Evolutionary conservation across 2,888 invertebrate genomes (phyloP).

Genomic region (Leucophenga maculata): DNA sequence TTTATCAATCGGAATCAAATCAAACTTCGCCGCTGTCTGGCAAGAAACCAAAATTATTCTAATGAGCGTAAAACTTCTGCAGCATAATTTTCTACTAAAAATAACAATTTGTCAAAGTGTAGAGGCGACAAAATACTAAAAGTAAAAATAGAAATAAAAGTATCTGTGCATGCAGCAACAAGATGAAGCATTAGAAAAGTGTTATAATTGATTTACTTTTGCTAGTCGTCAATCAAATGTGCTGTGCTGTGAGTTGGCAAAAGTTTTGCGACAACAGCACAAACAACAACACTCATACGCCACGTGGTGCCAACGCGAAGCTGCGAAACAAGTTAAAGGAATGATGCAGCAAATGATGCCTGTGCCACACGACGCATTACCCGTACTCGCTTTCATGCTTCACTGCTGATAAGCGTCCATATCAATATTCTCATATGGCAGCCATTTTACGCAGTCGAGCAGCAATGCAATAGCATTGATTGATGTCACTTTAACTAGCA

Average conservation of each 20-base stretch:
- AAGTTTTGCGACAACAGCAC: conserved; percentile 24
- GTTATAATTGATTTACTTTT: conserved; percentile 62
- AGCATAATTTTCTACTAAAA: not conserved
- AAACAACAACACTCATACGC: conserved; percentile 58
- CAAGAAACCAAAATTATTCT: too few relatives aligned
- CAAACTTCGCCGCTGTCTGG: too few relatives aligned
- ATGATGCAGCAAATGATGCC: not conserved
- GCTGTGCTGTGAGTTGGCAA: conserved; percentile 34
- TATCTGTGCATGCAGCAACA: not conserved
- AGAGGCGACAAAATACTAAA: not conserved
- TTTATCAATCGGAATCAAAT: too few relatives aligned
- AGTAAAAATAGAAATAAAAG: not conserved
- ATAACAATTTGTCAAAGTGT: conserved; percentile 9
- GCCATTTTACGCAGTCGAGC: not conserved
- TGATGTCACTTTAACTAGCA: conserved; percentile 56
- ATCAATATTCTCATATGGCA: not conserved
- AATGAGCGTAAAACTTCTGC: not conserved
- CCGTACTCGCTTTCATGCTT: conserved; percentile 39
- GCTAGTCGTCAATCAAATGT: conserved; percentile 55
- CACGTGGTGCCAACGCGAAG: conserved; percentile 51
- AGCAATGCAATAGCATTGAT: conserved; percentile 45
- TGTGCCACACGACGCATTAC: not conserved
- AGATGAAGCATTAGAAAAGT: not conserved
- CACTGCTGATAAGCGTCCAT: conserved; percentile 52
- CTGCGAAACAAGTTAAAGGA: too few relatives aligned